phyloP scores from a whole-genome alignment of 2,888 invertebrate genomes.

The Campoplex nolae region DNA sequence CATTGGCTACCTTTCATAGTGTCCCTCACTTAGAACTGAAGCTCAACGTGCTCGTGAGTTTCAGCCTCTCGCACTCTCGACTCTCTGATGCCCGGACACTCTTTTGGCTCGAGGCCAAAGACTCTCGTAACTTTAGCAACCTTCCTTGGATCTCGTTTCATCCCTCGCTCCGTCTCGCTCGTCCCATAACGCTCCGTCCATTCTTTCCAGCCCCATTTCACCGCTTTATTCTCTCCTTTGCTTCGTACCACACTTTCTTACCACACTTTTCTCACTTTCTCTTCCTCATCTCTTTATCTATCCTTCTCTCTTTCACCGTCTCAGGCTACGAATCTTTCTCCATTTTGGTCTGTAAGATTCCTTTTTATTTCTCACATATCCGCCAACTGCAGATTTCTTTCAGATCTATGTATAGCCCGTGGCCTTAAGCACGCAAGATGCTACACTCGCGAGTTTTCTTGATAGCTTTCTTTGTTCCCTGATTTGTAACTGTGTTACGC shows the following conservation, averaged over 20 bases:
- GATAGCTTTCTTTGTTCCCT: conserved; percentile 47
- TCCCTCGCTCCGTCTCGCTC: conserved; percentile 59
- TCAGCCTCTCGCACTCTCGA: conserved; percentile 25
- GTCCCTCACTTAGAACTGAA: conserved; percentile 36
- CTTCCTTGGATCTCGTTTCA: conserved; percentile 69
- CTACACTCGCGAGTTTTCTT: conserved; percentile 42
- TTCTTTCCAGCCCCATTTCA: conserved; percentile 64
- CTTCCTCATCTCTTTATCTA: conserved; percentile 27
- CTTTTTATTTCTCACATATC: conserved; percentile 56
- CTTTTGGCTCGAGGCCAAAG: conserved; percentile 72
- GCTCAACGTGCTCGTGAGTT: conserved; percentile 34
- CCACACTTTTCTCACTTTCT: conserved; percentile 34
- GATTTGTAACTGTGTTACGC: conserved; percentile 56
- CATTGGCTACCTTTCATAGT: conserved; percentile 30
- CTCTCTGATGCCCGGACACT: conserved; percentile 66
- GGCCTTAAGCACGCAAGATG: conserved; percentile 21
- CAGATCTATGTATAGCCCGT: conserved; percentile 6
- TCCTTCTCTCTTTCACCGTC: conserved; percentile 38
- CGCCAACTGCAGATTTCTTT: conserved; percentile 61
- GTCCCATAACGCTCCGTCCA: conserved; percentile 47
- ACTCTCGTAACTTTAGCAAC: conserved; percentile 68
- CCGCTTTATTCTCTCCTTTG: conserved; percentile 63
- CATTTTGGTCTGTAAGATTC: conserved; percentile 20
- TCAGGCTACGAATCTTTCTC: conserved; percentile 24
- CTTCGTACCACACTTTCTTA: conserved; percentile 47